phyloP scores from a whole-genome alignment of 2,113 vertebrate genomes.

The Uropsilus gracilis region DNA sequence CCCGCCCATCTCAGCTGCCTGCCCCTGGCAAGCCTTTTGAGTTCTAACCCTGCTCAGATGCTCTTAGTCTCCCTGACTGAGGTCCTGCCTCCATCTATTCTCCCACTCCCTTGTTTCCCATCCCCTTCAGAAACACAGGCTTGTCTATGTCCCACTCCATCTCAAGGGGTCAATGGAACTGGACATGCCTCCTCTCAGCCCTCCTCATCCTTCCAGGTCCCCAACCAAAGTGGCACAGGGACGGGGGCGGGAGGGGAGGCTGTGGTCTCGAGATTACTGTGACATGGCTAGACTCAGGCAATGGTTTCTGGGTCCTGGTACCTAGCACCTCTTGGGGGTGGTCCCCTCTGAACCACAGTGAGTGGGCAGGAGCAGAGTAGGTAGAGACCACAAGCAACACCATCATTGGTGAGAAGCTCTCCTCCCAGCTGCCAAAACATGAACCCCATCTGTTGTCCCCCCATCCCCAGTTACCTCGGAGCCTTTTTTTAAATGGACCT shows the following conservation, averaged over 20 bases:
- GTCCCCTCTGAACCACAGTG: not conserved
- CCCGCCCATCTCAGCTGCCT: not conserved
- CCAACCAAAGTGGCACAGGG: not conserved
- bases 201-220: not conserved
- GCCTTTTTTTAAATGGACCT: not conserved
- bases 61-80: not conserved
- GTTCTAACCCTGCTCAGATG: not conserved
- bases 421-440: not conserved
- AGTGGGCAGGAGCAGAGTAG: not conserved
- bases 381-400: not conserved
- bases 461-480: not conserved
- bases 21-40: not conserved
- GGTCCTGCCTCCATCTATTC: not conserved
- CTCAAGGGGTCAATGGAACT: not conserved
- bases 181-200: accelerated
- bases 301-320: not conserved
- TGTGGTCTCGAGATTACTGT: accelerated
- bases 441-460: too few relatives aligned
- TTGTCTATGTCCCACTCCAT: not conserved
- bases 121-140: not conserved
- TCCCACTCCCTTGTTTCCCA: not conserved
- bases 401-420: not conserved
- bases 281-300: not conserved
- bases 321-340: too few relatives aligned
- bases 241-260: not conserved